Evolutionary conservation across 2,888 invertebrate genomes (phyloP).

Genomic region (Stegophylla sp.): DNA sequence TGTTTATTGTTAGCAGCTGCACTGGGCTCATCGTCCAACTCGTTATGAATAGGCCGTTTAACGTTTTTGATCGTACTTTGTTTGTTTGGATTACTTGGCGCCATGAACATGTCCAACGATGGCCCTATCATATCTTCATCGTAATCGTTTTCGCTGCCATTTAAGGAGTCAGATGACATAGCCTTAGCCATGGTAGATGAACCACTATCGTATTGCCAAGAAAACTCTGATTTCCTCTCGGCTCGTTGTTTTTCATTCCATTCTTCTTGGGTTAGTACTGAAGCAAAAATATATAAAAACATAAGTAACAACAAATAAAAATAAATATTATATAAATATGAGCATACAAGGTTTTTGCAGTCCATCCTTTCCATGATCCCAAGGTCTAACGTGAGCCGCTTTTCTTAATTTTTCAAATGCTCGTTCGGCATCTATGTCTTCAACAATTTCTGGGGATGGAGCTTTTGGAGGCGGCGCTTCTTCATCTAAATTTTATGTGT

Average conservation of each 20-base stretch:
- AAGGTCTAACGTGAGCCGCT: conserved; percentile 70
- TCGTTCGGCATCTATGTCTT: conserved; percentile 64
- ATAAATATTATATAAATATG: not conserved
- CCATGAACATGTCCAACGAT: conserved; percentile 42
- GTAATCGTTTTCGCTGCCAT: not conserved
- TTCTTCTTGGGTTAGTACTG: conserved; percentile 77
- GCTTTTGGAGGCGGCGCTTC: conserved; percentile 27
- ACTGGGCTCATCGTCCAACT: conserved; percentile 33
- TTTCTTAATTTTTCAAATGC: conserved; percentile 63
- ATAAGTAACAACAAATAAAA: not conserved
- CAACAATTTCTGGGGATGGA: conserved; percentile 61
- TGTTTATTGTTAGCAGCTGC: not conserved
- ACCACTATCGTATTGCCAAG: conserved; percentile 64
- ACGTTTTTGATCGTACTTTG: conserved; percentile 33
- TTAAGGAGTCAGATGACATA: not conserved
- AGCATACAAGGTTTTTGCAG: conserved; percentile 64
- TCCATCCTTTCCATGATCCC: conserved; percentile 77
- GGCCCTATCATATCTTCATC: conserved; percentile 41
- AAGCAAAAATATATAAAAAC: conserved; percentile 44
- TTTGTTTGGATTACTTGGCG: conserved; percentile 27
- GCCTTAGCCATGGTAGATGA: not conserved
- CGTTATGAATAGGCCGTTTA: conserved; percentile 37
- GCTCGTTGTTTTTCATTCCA: conserved; percentile 78
- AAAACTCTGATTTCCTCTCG: conserved; percentile 79
- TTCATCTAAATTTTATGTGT: conserved; percentile 35